A percentile compares a stretch with the other conserved stretches of the same genome.
These are phyloP conservation scores for Chelidonichthys spinosus DNA, from an alignment of 2,797 vertebrate genomes.

Conservation along the genomic window DNA sequence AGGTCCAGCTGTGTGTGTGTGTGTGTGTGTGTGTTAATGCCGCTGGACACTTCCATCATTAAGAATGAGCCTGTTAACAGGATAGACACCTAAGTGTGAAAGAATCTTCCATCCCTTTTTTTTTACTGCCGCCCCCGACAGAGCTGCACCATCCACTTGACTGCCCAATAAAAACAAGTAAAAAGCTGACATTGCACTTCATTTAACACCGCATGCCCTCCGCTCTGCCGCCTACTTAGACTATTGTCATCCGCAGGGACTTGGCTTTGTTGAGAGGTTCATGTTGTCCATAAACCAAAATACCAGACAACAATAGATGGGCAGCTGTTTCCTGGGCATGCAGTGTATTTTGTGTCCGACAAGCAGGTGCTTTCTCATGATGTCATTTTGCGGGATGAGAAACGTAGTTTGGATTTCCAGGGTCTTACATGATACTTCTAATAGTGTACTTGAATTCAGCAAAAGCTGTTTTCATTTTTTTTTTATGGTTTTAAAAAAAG, in stretches of 20 bases:
- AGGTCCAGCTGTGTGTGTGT: not conserved
- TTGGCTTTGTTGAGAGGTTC: conserved; percentile 74
- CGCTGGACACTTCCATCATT: conserved; percentile 21
- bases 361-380: conserved; percentile 73
- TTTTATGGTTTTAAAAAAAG: conserved; percentile 2
- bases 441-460: not conserved
- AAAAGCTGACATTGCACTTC: conserved; percentile 76
- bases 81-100: conserved; percentile 77
- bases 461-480: not conserved
- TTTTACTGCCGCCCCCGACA: conserved; percentile 68
- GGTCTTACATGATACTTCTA: conserved; percentile 31
- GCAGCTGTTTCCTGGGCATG: conserved; percentile 77
- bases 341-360: conserved; percentile 51
- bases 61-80: conserved; percentile 42
- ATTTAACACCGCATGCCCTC: conserved; percentile 69
- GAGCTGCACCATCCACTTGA: conserved; percentile 55
- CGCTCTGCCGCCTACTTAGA: conserved; percentile 69
- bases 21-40: not conserved
- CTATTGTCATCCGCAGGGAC: conserved; percentile 64
- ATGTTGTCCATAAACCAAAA: conserved; percentile 77
- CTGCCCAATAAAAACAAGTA: conserved; percentile 69
- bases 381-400: conserved; percentile 43
- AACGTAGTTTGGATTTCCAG: conserved; percentile 39
- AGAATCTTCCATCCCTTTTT: conserved; percentile 59
- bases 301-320: conserved; percentile 72